Evolutionary conservation across 2,797 vertebrate species (phyloP).

Genomic region (Rhynchonycteris naso): DNA sequence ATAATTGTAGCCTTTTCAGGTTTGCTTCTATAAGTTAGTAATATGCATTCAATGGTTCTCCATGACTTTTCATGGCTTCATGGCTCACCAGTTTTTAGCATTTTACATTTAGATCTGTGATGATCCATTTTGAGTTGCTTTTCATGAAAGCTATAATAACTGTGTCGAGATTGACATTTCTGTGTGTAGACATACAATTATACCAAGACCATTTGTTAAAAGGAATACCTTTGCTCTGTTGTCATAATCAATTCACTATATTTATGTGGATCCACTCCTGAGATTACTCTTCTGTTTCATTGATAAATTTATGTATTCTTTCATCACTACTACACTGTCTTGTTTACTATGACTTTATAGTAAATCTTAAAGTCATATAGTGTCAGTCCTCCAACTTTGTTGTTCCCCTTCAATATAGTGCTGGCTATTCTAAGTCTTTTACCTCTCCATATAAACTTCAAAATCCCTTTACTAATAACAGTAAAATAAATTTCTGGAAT

Average conservation of each 20-base stretch:
- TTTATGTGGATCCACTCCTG: not conserved
- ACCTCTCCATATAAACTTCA: not conserved
- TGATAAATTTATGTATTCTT: not conserved
- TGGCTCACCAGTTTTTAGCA: not conserved
- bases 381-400: not conserved
- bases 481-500: not conserved
- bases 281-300: not conserved
- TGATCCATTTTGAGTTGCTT: not conserved
- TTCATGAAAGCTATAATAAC: not conserved
- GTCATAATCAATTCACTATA: not conserved
- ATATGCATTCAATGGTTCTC: not conserved
- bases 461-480: not conserved
- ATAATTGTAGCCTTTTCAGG: not conserved
- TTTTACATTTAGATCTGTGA: not conserved
- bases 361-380: not conserved
- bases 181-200: not conserved
- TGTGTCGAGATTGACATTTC: not conserved
- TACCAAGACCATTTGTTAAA: not conserved
- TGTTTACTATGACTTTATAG: not conserved
- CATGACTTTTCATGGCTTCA: not conserved
- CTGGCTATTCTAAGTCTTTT: not conserved
- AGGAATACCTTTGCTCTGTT: not conserved
- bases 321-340: not conserved
- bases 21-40: not conserved
- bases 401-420: not conserved